These are phyloP conservation scores for Vicugna pacos DNA, from an alignment of 2,113 vertebrate genomes.

Conservation along the genomic window DNA sequence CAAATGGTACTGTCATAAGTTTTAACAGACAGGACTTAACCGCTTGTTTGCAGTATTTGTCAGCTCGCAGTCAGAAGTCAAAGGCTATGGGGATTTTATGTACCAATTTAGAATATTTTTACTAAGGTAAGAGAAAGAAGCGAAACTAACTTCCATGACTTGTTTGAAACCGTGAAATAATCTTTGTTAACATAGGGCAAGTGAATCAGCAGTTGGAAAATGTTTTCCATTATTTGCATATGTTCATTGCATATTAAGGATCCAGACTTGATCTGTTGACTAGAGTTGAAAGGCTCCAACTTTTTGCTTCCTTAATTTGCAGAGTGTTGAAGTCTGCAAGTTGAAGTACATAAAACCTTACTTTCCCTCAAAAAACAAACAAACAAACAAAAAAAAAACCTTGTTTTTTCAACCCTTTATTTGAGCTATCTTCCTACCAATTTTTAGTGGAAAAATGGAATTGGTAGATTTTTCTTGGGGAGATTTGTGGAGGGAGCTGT, in stretches of 20 bases:
- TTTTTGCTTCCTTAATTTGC: constrained; percentile 38
- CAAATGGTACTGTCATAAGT: neutral
- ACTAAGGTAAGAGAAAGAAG: neutral
- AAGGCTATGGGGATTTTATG: neutral
- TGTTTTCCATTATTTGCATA: neutral
- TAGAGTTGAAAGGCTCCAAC: neutral
- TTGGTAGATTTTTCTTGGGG: constrained; percentile 35
- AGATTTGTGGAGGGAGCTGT: neutral
- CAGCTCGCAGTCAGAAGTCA: constrained; percentile 5
- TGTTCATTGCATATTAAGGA: constrained; percentile 33
- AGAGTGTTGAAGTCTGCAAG: constrained; percentile 50
- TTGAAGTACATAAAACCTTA: constrained; percentile 46
- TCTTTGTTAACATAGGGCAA: neutral
- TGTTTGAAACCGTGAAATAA: neutral
- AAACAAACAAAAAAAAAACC: too few species aligned
- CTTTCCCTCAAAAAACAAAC: neutral
- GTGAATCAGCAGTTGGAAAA: constrained; percentile 9
- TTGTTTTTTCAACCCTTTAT: constrained; percentile 43
- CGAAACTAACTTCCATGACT: neutral
- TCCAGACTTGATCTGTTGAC: neutral
- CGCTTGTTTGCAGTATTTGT: constrained; percentile 46
- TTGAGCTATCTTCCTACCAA: neutral
- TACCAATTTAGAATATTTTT: neutral
- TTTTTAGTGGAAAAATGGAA: neutral
- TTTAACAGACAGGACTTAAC: neutral